These are phyloP conservation scores for Neoascia interrupta DNA, from an alignment of 2,888 invertebrate genomes.

Conservation along the genomic window DNA sequence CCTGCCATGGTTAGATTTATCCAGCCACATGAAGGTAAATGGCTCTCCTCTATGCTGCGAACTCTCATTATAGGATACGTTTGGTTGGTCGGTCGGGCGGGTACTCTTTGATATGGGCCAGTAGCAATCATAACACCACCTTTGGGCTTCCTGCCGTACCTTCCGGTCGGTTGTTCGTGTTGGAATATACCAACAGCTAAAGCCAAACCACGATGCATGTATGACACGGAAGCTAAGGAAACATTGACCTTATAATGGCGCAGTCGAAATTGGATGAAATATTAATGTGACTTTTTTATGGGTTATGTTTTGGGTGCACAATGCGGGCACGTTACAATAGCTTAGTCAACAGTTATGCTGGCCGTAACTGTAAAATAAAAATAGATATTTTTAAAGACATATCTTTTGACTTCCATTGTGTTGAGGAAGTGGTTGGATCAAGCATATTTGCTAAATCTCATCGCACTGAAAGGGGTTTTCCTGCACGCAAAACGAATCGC, in stretches of 20 bases:
- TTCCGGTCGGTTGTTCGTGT: conserved; percentile 28
- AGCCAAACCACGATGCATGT: conserved; percentile 43
- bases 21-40: conserved; percentile 4
- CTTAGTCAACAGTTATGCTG: too few species aligned
- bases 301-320: too few species aligned
- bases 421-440: too few species aligned
- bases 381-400: too few species aligned
- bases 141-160: conserved; percentile 32
- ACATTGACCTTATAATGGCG: conserved; percentile 47
- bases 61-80: conserved; percentile 29
- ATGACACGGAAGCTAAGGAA: conserved; percentile 14
- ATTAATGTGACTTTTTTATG: too few species aligned
- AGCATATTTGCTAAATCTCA: too few species aligned
- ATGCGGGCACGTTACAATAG: too few species aligned
- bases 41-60: conserved; percentile 26
- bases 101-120: conserved; percentile 35
- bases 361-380: too few species aligned
- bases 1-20: conserved; percentile 28
- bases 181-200: conserved; percentile 33
- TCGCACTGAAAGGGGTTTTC: too few species aligned
- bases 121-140: conserved; percentile 36
- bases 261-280: not conserved
- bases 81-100: too few species aligned
- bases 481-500: too few species aligned
- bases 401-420: too few species aligned